A percentile compares a stretch with the other conserved stretches of the same genome.
These are phyloP conservation scores for Epinotia bilunana DNA, from an alignment of 2,888 invertebrate species.

Conservation along the genomic window DNA sequence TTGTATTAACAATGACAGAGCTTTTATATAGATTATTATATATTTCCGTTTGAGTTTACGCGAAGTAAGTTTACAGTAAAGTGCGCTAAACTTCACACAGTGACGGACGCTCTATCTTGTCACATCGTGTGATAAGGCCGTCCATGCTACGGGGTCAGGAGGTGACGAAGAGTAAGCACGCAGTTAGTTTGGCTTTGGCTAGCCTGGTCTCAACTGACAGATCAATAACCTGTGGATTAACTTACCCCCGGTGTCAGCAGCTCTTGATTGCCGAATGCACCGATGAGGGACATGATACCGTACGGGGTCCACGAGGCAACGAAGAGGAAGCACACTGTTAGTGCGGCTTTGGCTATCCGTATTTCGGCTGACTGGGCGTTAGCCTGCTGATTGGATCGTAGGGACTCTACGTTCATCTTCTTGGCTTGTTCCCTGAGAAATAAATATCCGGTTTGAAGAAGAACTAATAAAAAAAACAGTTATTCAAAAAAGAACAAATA, in stretches of 20 bases:
- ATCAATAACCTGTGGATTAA: slow-evolving; percentile 60
- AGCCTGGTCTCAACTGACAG: slow-evolving; percentile 89
- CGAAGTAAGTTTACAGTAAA: too few species aligned
- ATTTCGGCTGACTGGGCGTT: slow-evolving; percentile 91
- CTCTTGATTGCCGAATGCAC: slow-evolving; percentile 91
- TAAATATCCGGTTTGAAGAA: too few species aligned
- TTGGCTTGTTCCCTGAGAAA: slow-evolving; percentile 86
- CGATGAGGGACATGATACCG: slow-evolving; percentile 91
- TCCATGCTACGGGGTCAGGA: too few species aligned
- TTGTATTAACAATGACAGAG: too few species aligned
- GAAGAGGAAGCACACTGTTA: slow-evolving; percentile 93
- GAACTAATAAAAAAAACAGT: too few species aligned
- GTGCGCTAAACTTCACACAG: too few species aligned
- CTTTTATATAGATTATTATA: too few species aligned
- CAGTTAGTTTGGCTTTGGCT: slow-evolving; percentile 94
- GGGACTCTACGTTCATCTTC: slow-evolving; percentile 95
- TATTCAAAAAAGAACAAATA: too few species aligned
- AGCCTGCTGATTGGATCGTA: slow-evolving; percentile 88
- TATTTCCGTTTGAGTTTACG: too few species aligned
- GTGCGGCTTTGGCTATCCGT: slow-evolving; percentile 94
- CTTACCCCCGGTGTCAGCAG: slow-evolving; percentile 88
- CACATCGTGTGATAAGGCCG: too few species aligned
- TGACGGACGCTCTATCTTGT: too few species aligned
- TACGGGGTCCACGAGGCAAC: slow-evolving; percentile 96
- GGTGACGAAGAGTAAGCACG: slow-evolving; percentile 92